A percentile compares a stretch with the other conserved stretches of the same genome.
Conservation (phyloP, 2,888 invertebrate species). For the Macropis europaea region DNA sequence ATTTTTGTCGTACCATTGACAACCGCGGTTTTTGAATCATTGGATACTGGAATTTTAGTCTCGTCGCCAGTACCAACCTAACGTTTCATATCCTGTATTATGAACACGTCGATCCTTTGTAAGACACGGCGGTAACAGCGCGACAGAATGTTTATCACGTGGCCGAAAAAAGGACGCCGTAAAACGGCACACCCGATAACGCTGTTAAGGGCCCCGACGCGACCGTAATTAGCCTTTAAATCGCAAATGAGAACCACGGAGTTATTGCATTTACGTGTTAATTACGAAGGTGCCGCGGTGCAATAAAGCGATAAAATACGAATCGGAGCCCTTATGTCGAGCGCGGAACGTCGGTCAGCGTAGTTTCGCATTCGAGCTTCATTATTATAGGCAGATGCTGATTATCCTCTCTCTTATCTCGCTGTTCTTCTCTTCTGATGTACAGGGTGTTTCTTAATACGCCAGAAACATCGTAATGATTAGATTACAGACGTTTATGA, state of each 20-base stretch:
- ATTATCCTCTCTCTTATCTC: slow-evolving; percentile 27
- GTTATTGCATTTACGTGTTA: slow-evolving; percentile 49
- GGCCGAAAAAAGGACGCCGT: not conserved
- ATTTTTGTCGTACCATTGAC: too few relatives aligned
- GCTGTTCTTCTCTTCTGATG: not conserved
- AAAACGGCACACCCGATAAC: slow-evolving; percentile 22
- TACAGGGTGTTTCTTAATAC: slow-evolving; percentile 10
- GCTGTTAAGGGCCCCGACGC: not conserved
- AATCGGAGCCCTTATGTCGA: slow-evolving; percentile 36
- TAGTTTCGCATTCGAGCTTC: slow-evolving; percentile 27
- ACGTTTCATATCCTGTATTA: too few relatives aligned
- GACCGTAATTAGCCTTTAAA: slow-evolving; percentile 29
- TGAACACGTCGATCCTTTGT: too few relatives aligned
- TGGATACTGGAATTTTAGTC: too few relatives aligned
- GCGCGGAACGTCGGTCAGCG: slow-evolving; percentile 22
- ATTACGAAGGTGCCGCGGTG: slow-evolving; percentile 38
- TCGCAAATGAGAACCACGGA: slow-evolving; percentile 18
- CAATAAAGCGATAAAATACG: slow-evolving; percentile 53
- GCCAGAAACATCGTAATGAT: not conserved
- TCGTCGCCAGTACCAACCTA: too few relatives aligned
- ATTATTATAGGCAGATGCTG: slow-evolving; percentile 56
- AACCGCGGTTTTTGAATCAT: too few relatives aligned
- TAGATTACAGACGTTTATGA: too few relatives aligned
- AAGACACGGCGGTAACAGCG: not conserved
- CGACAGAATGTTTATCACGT: not conserved